These are phyloP conservation scores for Dolomedes plantarius DNA, from an alignment of 2,888 invertebrate genomes.

Conservation along the genomic window DNA sequence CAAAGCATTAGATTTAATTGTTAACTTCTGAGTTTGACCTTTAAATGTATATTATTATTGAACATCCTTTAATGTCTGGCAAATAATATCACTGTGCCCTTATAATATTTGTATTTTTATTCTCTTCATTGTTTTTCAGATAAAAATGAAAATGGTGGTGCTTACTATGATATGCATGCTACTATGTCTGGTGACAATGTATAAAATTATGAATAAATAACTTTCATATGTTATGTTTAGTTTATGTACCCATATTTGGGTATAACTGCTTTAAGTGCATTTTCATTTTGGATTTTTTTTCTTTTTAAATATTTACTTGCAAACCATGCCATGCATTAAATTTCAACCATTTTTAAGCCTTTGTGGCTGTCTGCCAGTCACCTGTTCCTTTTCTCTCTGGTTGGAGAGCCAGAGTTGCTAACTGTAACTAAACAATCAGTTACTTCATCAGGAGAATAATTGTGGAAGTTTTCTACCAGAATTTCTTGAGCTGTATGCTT, in stretches of 20 bases:
- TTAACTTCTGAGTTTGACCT: background rate
- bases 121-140: slow-evolving; percentile 27
- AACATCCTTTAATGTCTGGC: background rate
- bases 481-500: slow-evolving; percentile 7
- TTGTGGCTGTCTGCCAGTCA: slow-evolving; percentile 17
- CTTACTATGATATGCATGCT: slow-evolving; percentile 28
- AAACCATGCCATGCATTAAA: background rate
- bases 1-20: background rate
- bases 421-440: slow-evolving; percentile 1
- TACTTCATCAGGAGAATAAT: slow-evolving; percentile 2
- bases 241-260: background rate
- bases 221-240: slow-evolving; percentile 17
- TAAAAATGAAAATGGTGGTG: slow-evolving; percentile 26
- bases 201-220: slow-evolving; percentile 5
- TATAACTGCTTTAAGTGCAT: background rate
- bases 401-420: background rate
- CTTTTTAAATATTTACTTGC: background rate
- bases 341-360: background rate
- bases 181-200: slow-evolving; percentile 29
- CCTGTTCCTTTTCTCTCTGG: slow-evolving; percentile 15
- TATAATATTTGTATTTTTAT: slow-evolving; percentile 19
- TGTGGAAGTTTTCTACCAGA: background rate
- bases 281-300: background rate
- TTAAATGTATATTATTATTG: background rate
- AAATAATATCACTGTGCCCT: slow-evolving; percentile 11